Evolutionary conservation across 2,888 invertebrate species (phyloP), one percentile per base, ranked within the genome.

Genomic region (Drosophila demipolita): DNA sequence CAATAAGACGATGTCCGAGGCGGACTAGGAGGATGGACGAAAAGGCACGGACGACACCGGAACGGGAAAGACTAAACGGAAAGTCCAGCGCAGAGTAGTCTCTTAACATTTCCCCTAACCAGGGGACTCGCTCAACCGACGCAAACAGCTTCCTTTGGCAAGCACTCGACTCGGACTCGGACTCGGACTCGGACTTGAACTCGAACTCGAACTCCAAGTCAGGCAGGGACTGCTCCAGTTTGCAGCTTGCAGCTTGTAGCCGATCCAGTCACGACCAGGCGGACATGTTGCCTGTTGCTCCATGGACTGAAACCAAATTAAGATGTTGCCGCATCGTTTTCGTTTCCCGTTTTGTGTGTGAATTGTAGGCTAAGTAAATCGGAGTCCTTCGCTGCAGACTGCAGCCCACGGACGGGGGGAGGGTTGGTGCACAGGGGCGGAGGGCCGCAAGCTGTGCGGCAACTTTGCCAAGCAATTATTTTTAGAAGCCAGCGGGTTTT

Each of bases 391-490:
- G 20, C 23, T 53, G 17, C 23, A 23, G n/a, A 38, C 55, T 55
- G 55, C 55, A 38, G n/a, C 55, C 49, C 9, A 2, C 49, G 1
- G 42, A 9, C 32, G 23, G 20, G 12, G n/a, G 9, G 17, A 0
- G 17, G 11, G 12, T 33, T 3, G 20, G 6, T 23, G 40, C 50
- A 55, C 36, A 42, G 32, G 52, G 17, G 23, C 33, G 55, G 40
- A 45, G 54, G 57, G 65, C 75, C 69, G 58, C 76, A 79, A 82
- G 82, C 87, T 76, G 83, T 84, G 77, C 62, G 86, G 38, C 83
- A 84, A 88, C 83, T 88, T 81, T 79, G 87, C 88, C 73, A 70
- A 87, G 89, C 87, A 85, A 85, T 87, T 89, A 88, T 83, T 85
- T 88, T 83, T 78, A 80, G 76, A 73, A 66, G 55, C 42, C 40